Evolutionary conservation across 2,888 invertebrate species (phyloP).

Genomic region (Nomada lathburiana): DNA sequence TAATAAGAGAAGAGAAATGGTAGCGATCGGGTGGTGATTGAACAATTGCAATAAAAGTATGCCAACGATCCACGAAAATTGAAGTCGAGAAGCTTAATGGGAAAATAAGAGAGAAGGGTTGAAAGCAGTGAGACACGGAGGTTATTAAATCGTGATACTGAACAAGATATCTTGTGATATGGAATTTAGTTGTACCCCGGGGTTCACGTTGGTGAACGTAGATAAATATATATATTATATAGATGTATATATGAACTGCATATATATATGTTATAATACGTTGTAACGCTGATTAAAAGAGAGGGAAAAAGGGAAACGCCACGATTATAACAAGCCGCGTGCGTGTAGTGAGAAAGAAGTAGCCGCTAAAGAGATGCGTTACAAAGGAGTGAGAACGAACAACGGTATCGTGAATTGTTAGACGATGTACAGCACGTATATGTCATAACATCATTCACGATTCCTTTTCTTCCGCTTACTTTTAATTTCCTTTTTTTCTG

Average conservation of each 20-base stretch:
- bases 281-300: constrained; percentile 53
- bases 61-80: constrained; percentile 1
- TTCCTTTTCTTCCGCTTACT: constrained; percentile 12
- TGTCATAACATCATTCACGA: constrained; percentile 20
- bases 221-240: constrained; percentile 61
- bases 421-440: constrained; percentile 34
- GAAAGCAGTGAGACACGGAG: constrained; percentile 51
- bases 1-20: background rate
- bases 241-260: constrained; percentile 59
- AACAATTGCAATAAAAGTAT: constrained; percentile 9
- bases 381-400: constrained; percentile 31
- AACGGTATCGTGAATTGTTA: constrained; percentile 56
- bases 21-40: background rate
- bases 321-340: constrained; percentile 33
- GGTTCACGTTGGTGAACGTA: constrained; percentile 69
- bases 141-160: constrained; percentile 77
- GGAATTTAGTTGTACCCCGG: constrained; percentile 73
- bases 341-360: constrained; percentile 51
- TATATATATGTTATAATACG: constrained; percentile 42
- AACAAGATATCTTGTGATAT: constrained; percentile 79
- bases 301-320: background rate
- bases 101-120: constrained; percentile 20
- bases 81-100: constrained; percentile 25
- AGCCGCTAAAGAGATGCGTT: constrained; percentile 29
- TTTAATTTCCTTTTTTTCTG: constrained; percentile 4